Base-by-base conservation (phyloP, 2,888 invertebrate genomes). In the Metellina segmentata region DNA sequence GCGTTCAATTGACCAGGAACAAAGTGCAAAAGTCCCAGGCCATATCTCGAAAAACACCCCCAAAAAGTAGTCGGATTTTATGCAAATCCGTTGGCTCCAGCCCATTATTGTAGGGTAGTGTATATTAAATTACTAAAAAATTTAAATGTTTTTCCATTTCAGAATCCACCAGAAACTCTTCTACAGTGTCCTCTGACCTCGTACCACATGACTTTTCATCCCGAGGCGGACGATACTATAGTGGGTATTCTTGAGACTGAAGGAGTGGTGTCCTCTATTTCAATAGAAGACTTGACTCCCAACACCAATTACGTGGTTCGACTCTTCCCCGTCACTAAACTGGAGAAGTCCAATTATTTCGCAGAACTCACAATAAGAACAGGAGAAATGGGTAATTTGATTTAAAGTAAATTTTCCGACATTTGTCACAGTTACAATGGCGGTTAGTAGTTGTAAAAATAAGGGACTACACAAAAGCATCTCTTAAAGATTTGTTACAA, bases 311-410 rank as follows among this genome's bases (percentile, higher is more conserved):
- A 92, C 69, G 88, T 88, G n/a, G 52, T 92, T 11, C 70, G 70
- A 0, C 61, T 92, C 7, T 90, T 85, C 61, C 81, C 92, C 0
- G 53, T 92, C 6, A 92, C 92, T 11, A 16, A 70, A 13, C n/a
- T 87, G 5, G 92, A 74, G 7, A 70, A 34, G 75, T 87, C 85
- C 0, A 72, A 85, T 16, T 85, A 77, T 48, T 90, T 61, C n/a
- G 90, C 90, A 4, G 90, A 88, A 9, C 77, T 92, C 7, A 90
- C 77, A 20, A 81, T 92, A 8, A 72, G 52, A 11, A 92, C 92
- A 16, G 71, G 81, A 48, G 90, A 92, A 81, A 70, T 88, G 81
- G 79, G 92, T 92, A 81, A 82, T 34, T 34, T 34, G 34, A 1
- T 34, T 34, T 34, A 1, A 1, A 34, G 34, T 34, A 34, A 34